Conservation (phyloP, 30 jellyfish, hydroid and myxozoan genomes). For the Aurelia sp. region DNA sequence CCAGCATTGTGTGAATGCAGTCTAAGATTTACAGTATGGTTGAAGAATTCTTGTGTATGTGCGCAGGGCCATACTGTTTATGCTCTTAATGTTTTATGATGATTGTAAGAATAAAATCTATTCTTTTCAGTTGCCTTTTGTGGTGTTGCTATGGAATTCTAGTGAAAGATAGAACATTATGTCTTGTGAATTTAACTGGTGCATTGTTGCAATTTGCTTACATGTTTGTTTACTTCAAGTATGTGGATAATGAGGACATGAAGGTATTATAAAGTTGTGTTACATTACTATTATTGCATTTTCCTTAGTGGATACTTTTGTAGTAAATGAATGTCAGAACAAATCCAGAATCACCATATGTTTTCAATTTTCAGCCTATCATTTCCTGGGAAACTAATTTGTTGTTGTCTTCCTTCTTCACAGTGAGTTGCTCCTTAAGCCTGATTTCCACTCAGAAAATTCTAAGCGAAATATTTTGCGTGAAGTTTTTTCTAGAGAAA, state of each 20-base stretch:
- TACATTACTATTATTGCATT: background rate
- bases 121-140: constrained; percentile 59
- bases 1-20: no score
- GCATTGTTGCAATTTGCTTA: constrained; percentile 66
- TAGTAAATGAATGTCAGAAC: background rate
- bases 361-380: no score
- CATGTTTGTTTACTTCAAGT: constrained; percentile 63
- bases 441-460: no score
- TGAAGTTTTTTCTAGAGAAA: no score
- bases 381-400: no score
- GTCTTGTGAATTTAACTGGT: constrained; percentile 78
- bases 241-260: constrained; percentile 22
- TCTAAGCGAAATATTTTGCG: no score
- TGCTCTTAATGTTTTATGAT: background rate
- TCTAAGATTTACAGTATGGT: no score
- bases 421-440: no score
- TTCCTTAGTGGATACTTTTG: background rate
- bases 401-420: no score
- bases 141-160: constrained; percentile 76
- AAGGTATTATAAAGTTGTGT: constrained; percentile 6
- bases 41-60: no score
- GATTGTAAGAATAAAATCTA: background rate
- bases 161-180: constrained; percentile 55
- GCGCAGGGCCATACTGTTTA: no score
- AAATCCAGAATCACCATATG: no score